phyloP scores from a whole-genome alignment of 2,113 vertebrate genomes.

The Poeciliopsis prolifica region DNA sequence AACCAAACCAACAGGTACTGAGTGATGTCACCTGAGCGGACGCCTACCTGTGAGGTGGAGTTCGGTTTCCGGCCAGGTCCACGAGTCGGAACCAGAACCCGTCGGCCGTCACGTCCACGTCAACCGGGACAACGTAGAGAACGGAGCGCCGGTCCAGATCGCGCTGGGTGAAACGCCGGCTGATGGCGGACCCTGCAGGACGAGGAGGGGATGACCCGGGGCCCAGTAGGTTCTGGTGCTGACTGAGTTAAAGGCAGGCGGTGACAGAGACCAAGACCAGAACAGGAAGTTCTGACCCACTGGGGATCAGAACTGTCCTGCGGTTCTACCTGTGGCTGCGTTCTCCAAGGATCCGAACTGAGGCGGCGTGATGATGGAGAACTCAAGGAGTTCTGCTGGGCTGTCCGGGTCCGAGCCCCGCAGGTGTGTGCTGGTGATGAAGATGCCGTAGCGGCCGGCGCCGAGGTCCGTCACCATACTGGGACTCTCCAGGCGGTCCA shows the following conservation, averaged over 20 bases:
- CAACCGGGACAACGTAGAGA: slow-evolving; percentile 69
- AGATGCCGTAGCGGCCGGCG: slow-evolving; percentile 47
- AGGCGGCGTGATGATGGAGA: slow-evolving; percentile 68
- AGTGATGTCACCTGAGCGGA: too few species aligned
- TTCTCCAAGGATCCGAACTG: slow-evolving; percentile 78
- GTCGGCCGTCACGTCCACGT: slow-evolving; percentile 71
- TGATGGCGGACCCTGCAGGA: slow-evolving; percentile 73
- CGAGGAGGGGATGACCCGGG: not conserved
- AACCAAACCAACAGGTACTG: not conserved
- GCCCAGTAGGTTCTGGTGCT: too few species aligned
- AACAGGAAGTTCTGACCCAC: not conserved
- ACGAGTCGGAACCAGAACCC: slow-evolving; percentile 76
- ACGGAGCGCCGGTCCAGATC: slow-evolving; percentile 74
- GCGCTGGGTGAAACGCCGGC: slow-evolving; percentile 71
- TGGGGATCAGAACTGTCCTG: not conserved
- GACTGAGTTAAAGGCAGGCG: too few species aligned
- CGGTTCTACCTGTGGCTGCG: slow-evolving; percentile 47
- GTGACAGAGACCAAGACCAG: not conserved
- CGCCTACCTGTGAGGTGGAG: slow-evolving; percentile 71
- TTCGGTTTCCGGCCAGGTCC: slow-evolving; percentile 76
- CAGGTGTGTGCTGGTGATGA: slow-evolving; percentile 66
- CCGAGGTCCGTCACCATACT: slow-evolving; percentile 63
- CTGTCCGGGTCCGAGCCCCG: slow-evolving; percentile 69
- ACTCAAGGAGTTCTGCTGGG: slow-evolving; percentile 68
- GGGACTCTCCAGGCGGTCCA: slow-evolving; percentile 63